A percentile compares a stretch with the other conserved stretches of the same genome.
Conservation (phyloP, 2,888 invertebrate genomes). For the Pinctada fucata region DNA sequence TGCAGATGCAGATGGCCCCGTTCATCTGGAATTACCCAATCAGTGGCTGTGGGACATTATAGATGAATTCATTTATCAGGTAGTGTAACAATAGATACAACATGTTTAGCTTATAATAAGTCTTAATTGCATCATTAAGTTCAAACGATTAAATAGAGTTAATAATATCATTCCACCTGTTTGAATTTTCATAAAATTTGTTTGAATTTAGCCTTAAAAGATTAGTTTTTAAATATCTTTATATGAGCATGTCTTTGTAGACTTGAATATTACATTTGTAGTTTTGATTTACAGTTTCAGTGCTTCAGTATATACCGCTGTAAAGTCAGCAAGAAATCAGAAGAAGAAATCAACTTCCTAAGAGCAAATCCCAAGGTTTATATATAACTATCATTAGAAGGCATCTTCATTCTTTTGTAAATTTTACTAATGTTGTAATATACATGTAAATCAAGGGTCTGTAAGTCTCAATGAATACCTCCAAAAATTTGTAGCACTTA, state of each 20-base stretch:
- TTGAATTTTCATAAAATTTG: too few species aligned
- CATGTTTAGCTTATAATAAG: too few species aligned
- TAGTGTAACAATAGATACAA: conserved; percentile 44
- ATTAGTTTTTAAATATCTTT: too few species aligned
- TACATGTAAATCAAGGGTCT: neutral
- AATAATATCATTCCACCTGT: too few species aligned
- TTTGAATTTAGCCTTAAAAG: too few species aligned
- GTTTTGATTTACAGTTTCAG: conserved; percentile 77
- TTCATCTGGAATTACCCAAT: conserved; percentile 90
- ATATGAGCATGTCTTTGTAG: too few species aligned
- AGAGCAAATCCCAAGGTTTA: conserved; percentile 87
- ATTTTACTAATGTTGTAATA: neutral
- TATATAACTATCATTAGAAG: neutral
- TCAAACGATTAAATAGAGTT: too few species aligned
- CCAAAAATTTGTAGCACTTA: too few species aligned
- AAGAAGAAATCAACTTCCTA: conserved; percentile 79
- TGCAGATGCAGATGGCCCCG: conserved; percentile 86
- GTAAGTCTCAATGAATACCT: neutral
- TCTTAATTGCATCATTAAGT: too few species aligned
- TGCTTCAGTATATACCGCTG: conserved; percentile 87
- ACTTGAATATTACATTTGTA: too few species aligned
- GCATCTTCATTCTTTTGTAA: too few species aligned
- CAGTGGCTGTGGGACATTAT: conserved; percentile 99
- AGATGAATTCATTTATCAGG: conserved; percentile 99
- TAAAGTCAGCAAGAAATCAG: conserved; percentile 79